Base-by-base conservation (phyloP, 2,888 invertebrate genomes). In the Panzeria rudis region DNA sequence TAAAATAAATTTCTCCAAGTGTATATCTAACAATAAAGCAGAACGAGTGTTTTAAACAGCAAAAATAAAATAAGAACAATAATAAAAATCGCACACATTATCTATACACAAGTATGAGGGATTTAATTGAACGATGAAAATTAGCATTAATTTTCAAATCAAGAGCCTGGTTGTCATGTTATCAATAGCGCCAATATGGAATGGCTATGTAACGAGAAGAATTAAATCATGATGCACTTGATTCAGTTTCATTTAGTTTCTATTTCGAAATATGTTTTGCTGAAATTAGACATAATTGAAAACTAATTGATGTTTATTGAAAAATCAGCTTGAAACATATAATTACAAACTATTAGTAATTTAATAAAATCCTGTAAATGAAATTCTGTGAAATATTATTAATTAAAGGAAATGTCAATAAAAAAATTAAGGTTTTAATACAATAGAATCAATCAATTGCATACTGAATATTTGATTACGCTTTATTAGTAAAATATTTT, bases 81-180 rank as follows among this genome's bases (percentile, higher is more conserved):
- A 35, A 23, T 11, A 38, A 13, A 35, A 61, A 17, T 20, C 38
- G 23, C 20, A 29, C 8, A 17, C 23, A 68, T 68, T 13, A 71
- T 56, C 50, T 72, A 38, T 76, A 29, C 64, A 23, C 71, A 77
- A 64, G 50, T 56, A 59, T 9, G 71, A 54, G 56, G 35, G 56
- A 71, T 56, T 69, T 20, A 71, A 76, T 44, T 44, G 47, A 64
- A 69, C 54, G 68, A 38, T 75, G 38, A 13, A 64, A 71, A 76
- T 76, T 69, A 71, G 44, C 47, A 68, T 68, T 61, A 44, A 78
- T 66, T 72, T 52, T 17, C 44, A 77, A 78, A 69, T 76, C 44
- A 66, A 41, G 11, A 47, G 56, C 35, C 66, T 68, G 59, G 66
- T 29, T 80, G 66, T 29, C 50, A 61, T 59, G 0, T 68, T 50